A percentile compares a stretch with the other conserved stretches of the same genome.
Conservation (phyloP, 2,113 vertebrate species). For the Erythrocercus mccallii region DNA sequence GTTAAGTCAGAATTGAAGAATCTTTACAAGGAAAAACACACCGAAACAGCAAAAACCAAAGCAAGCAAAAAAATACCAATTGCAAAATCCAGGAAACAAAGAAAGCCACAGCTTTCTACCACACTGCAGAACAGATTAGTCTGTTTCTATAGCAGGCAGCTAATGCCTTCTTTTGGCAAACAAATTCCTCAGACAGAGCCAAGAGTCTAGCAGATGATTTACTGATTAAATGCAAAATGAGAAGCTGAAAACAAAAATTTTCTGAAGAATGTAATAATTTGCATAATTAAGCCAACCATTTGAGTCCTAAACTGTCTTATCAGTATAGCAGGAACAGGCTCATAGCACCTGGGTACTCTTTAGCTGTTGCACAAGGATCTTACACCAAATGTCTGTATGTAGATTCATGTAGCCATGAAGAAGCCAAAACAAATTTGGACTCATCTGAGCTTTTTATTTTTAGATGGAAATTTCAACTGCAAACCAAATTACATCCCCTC, state of each 20-base stretch:
- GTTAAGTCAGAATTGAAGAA: neutral
- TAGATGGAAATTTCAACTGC: neutral
- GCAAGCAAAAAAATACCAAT: neutral
- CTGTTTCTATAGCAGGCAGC: conserved; percentile 21
- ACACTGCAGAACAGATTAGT: conserved; percentile 1
- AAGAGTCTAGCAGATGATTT: conserved; percentile 48
- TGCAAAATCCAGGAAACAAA: conserved; percentile 26
- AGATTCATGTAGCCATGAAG: neutral
- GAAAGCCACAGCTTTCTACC: neutral
- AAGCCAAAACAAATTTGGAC: neutral
- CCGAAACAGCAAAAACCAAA: neutral
- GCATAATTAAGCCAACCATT: conserved; percentile 1
- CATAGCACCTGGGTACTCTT: neutral
- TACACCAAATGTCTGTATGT: neutral
- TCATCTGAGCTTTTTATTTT: neutral
- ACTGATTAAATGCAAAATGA: conserved; percentile 54
- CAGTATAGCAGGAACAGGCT: neutral
- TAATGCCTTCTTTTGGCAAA: conserved; percentile 52
- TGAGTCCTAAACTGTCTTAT: neutral
- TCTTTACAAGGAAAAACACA: neutral
- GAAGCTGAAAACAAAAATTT: conserved; percentile 36
- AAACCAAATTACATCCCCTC: neutral
- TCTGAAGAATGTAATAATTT: conserved; percentile 22
- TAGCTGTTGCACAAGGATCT: neutral
- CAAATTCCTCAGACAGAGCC: conserved; percentile 14